phyloP scores from a whole-genome alignment of 2,113 vertebrate species.

The Narcine bancroftii region DNA sequence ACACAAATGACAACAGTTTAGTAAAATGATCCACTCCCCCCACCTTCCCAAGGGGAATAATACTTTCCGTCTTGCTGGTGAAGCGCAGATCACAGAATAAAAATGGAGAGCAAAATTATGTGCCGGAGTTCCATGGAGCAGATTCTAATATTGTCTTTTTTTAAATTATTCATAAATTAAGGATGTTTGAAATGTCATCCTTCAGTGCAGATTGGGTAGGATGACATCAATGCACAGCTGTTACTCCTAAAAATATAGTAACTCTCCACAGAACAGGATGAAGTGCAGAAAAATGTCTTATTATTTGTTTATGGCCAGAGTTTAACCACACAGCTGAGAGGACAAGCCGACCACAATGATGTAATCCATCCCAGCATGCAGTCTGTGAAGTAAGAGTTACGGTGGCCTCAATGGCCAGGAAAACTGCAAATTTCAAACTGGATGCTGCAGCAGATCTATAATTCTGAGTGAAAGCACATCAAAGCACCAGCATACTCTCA shows the following conservation, averaged over 20 bases:
- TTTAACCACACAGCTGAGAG: constrained; percentile 11
- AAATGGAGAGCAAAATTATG: no score
- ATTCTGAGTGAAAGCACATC: background rate
- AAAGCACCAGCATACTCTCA: background rate
- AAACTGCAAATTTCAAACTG: background rate
- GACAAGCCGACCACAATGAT: background rate
- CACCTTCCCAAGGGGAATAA: background rate
- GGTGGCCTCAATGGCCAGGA: background rate
- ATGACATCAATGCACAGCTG: constrained; percentile 19
- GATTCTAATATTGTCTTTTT: background rate
- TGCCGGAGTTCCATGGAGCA: background rate
- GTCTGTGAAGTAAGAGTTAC: background rate
- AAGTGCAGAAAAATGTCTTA: background rate
- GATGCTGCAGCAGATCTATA: background rate
- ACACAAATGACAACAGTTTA: background rate
- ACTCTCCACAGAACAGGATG: background rate
- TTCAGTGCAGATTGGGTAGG: background rate
- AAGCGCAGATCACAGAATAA: background rate
- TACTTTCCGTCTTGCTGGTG: background rate
- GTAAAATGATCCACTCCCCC: background rate
- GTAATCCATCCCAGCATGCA: background rate
- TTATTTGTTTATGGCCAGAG: background rate
- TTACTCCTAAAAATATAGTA: constrained; percentile 7
- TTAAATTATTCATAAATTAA: background rate
- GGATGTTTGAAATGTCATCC: background rate